Percentiles rank a stretch among this genome's conserved stretches.
Conservation (phyloP, 2,797 vertebrate genomes). For the Clarias platycephalus region DNA sequence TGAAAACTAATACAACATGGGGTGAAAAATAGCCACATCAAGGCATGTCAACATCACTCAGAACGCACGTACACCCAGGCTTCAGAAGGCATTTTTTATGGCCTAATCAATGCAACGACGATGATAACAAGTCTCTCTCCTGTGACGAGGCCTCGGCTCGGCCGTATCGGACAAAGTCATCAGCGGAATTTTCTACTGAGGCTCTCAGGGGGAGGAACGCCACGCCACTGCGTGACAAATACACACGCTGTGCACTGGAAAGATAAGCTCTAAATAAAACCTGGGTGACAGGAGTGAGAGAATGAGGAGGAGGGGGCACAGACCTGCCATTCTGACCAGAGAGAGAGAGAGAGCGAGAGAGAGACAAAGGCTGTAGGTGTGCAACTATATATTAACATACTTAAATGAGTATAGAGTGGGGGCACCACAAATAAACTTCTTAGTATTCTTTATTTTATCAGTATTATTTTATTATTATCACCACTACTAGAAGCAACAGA, state of each 20-base stretch:
- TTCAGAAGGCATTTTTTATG: slow-evolving; percentile 45
- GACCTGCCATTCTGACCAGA: slow-evolving; percentile 55
- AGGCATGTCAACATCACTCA: slow-evolving; percentile 33
- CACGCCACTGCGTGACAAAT: slow-evolving; percentile 73
- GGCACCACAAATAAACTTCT: not conserved
- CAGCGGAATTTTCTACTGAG: slow-evolving; percentile 59
- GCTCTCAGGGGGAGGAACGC: slow-evolving; percentile 40
- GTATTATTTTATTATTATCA: not conserved
- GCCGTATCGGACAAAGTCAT: slow-evolving; percentile 61
- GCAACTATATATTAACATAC: slow-evolving; percentile 48
- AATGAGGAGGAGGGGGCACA: slow-evolving; percentile 80
- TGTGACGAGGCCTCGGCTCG: slow-evolving; percentile 56
- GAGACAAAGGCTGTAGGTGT: slow-evolving; percentile 23
- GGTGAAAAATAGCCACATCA: slow-evolving; percentile 7
- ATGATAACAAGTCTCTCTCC: slow-evolving; percentile 56
- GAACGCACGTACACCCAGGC: slow-evolving; percentile 34
- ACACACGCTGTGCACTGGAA: slow-evolving; percentile 72
- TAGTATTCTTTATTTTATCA: not conserved
- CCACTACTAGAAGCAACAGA: not conserved
- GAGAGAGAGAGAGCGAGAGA: not conserved
- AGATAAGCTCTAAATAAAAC: slow-evolving; percentile 84
- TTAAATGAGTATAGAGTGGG: slow-evolving; percentile 18
- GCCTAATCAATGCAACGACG: slow-evolving; percentile 54
- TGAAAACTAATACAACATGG: slow-evolving; percentile 4
- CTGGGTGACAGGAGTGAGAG: slow-evolving; percentile 79